Evolutionary conservation across 2,797 vertebrate species (phyloP).

Genomic region (Erpetoichthys calabaricus): DNA sequence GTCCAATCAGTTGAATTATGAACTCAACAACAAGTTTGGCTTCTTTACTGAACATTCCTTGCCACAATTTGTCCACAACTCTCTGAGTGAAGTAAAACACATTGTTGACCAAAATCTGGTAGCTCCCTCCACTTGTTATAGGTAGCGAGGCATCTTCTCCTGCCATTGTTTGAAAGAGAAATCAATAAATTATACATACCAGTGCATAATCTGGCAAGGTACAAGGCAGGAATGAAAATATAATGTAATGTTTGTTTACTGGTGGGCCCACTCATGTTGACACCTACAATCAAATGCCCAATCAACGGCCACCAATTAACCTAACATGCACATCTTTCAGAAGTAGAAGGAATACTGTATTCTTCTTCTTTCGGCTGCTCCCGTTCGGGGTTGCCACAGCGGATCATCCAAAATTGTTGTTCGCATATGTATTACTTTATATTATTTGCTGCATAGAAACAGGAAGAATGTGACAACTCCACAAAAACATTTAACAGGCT

Average conservation of each 20-base stretch:
- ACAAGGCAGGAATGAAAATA: not conserved
- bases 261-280: not conserved
- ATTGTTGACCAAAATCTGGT: slow-evolving; percentile 91
- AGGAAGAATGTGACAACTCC: too few species aligned
- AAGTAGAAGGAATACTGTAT: too few species aligned
- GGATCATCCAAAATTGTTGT: too few species aligned
- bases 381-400: too few species aligned
- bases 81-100: slow-evolving; percentile 96
- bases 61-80: slow-evolving; percentile 97
- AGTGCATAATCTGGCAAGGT: not conserved
- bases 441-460: too few species aligned
- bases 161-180: slow-evolving; percentile 23
- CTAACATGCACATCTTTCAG: too few species aligned
- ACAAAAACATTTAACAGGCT: too few species aligned
- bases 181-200: not conserved
- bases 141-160: slow-evolving; percentile 93
- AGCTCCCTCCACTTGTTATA: slow-evolving; percentile 84
- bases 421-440: too few species aligned
- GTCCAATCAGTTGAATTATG: slow-evolving; percentile 92
- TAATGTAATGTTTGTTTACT: not conserved
- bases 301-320: too few species aligned
- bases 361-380: too few species aligned
- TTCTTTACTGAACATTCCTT: slow-evolving; percentile 98
- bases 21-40: slow-evolving; percentile 96
- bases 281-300: not conserved